Evolutionary conservation across 1,140 invertebrate genomes (phyloP).

Genomic region (Dryas iulia): DNA sequence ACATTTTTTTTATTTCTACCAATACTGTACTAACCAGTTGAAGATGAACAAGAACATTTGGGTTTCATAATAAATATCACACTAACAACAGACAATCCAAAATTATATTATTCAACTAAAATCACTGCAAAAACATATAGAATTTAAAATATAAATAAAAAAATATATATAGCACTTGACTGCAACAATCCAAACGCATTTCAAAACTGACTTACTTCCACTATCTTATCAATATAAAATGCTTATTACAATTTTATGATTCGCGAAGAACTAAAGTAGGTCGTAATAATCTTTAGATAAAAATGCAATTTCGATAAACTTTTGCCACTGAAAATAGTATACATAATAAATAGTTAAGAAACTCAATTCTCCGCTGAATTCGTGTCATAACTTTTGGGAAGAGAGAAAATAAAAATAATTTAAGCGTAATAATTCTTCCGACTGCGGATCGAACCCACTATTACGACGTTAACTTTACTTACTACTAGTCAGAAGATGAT

Average conservation of each 20-base stretch:
- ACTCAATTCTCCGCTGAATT: too few relatives aligned
- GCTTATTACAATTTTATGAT: not conserved
- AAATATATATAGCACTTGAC: not conserved
- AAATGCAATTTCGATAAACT: not conserved
- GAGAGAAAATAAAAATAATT: too few relatives aligned
- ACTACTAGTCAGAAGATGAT: too few relatives aligned
- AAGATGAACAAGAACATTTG: not conserved
- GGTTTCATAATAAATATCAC: not conserved
- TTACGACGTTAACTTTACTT: too few relatives aligned
- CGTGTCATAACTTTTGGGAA: too few relatives aligned
- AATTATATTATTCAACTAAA: too few relatives aligned
- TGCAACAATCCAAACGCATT: not conserved
- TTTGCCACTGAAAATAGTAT: not conserved
- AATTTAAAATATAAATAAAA: too few relatives aligned
- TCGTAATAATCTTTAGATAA: not conserved
- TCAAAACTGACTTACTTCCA: not conserved
- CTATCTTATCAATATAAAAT: not conserved
- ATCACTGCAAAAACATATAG: too few relatives aligned
- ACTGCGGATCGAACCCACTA: too few relatives aligned
- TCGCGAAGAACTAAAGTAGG: not conserved
- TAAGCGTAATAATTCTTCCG: too few relatives aligned
- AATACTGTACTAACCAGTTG: not conserved
- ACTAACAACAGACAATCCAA: not conserved
- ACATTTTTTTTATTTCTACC: not conserved
- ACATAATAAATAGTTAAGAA: too few relatives aligned